Evolutionary conservation across 2,797 vertebrate species (phyloP), one percentile per base, ranked within the genome.

Genomic region (Smutsia temminckii): DNA sequence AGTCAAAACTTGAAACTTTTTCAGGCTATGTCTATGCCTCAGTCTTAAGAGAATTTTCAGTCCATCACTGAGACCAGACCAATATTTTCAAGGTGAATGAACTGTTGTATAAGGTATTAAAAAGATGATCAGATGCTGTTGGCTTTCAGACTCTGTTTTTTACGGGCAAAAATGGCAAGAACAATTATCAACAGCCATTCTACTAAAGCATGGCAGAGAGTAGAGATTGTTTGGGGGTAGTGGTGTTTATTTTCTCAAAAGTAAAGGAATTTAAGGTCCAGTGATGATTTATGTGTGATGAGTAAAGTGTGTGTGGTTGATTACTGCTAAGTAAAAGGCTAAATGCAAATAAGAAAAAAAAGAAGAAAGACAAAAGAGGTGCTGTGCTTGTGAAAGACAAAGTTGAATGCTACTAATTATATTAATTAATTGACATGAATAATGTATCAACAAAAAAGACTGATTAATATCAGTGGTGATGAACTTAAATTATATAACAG

Each of bases 371-470:
- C 59, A 94, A 91, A 85, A 96, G 85, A 91, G 18, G 27, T 85
- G 13, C 57, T 95, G 9, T 84, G 63, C 20, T 97, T 63, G 59
- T 92, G 66, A 72, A 96, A 88, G 89, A 81, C 74, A 91, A 95
- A 93, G 79, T 77, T 75, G 42, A 93, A 40, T 66, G 86, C 77
- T 75, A 53, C 79, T 95, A 94, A 94, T 96, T 93, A 89, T 79
- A 91, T 95, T 96, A 96, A 91, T 96, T 95, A 97, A 81, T 89
- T 94, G 51, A 69, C 63, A 89, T 94, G 94, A 97, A 97, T 96
- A 91, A 97, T 95, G 57, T 68, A 95, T 88, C 46, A 85, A 46
- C 51, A 93, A 72, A 90, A 93, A 46, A 71, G 66, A 34, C 42
- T 95, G 89, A 93, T 94, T 93, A 86, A 40, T 64, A 96, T 85